Conservation (phyloP, 2,797 vertebrate genomes). For the Pangasius djambal region DNA sequence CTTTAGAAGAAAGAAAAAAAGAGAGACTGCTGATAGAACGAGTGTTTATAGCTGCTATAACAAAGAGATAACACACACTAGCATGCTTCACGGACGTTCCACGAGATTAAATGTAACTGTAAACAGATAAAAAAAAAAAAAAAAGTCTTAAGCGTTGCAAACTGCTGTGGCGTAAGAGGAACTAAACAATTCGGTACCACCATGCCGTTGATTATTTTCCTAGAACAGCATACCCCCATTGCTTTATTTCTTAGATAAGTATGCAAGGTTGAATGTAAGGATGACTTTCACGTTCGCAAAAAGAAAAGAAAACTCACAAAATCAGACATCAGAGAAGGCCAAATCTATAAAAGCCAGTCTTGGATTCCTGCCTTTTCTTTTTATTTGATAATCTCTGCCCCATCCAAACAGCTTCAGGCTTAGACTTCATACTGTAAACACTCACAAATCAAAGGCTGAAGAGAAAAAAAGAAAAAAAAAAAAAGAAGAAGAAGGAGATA, state of each 20-base stretch:
- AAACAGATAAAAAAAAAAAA: not conserved
- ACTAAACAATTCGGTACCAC: not conserved
- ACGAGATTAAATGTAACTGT: not conserved
- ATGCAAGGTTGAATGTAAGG: too few relatives aligned
- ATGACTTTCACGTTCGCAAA: too few relatives aligned
- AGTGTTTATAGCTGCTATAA: not conserved
- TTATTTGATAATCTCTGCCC: not conserved
- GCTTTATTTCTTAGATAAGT: not conserved
- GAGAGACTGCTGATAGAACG: too few relatives aligned
- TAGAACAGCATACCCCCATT: not conserved
- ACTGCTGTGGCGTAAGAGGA: not conserved
- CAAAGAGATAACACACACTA: not conserved
- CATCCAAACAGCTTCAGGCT: not conserved
- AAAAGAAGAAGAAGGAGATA: not conserved
- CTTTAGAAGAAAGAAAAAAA: not conserved
- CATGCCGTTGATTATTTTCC: not conserved
- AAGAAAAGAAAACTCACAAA: not conserved
- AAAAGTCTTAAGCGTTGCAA: not conserved
- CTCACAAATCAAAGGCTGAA: constrained; percentile 16
- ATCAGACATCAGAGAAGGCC: not conserved
- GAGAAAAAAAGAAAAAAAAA: not conserved
- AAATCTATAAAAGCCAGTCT: not conserved
- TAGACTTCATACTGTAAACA: not conserved
- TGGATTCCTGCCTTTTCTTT: not conserved
- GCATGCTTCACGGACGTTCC: not conserved